These are phyloP conservation scores for Tauraco hartlaubi DNA, from an alignment of 2,797 vertebrate species.

Conservation along the genomic window DNA sequence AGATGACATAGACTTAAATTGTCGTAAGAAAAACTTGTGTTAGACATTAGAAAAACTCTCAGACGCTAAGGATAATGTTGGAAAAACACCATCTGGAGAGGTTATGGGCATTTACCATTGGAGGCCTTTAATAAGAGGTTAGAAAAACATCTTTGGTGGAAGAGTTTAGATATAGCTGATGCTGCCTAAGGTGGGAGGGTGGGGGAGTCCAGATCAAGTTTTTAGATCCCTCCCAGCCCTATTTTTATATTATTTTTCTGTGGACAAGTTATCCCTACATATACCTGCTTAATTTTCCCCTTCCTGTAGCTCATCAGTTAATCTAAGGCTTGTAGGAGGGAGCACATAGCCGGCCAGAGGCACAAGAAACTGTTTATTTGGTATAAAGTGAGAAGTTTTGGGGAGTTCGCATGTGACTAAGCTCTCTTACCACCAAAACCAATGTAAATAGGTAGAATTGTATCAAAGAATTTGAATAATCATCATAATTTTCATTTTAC, in stretches of 20 bases:
- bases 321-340: not conserved
- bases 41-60: not conserved
- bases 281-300: not conserved
- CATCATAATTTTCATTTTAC: not conserved
- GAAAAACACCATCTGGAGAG: not conserved
- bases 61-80: not conserved
- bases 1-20: not conserved
- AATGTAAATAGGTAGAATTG: not conserved
- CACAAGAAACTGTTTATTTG: not conserved
- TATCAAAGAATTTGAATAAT: not conserved
- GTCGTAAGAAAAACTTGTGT: not conserved
- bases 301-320: not conserved
- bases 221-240: not conserved
- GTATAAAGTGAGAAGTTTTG: not conserved
- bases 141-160: not conserved
- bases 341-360: not conserved
- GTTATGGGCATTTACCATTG: not conserved
- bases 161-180: not conserved
- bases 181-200: not conserved
- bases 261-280: not conserved
- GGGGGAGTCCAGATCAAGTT: not conserved
- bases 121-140: not conserved
- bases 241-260: not conserved
- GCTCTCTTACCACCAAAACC: not conserved
- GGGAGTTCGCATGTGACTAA: not conserved